Percentiles rank a stretch among this genome's conserved stretches.
Evolutionary conservation across 2,888 invertebrate species (phyloP).

Genomic region (Cantharis rufa): DNA sequence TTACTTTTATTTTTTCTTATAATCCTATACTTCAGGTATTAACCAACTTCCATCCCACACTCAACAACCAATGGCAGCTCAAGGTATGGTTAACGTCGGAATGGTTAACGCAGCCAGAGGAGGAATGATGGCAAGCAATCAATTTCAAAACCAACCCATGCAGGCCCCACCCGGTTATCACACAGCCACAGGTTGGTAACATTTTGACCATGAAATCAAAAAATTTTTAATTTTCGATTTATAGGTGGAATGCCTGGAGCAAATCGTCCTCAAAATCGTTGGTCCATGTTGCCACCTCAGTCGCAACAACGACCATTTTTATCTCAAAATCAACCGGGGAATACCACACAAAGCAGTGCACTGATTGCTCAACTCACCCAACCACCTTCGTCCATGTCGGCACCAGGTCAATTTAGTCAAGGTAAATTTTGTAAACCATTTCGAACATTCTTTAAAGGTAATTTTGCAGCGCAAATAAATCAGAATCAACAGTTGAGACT

Average conservation of each 20-base stretch:
- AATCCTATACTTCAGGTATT: constrained; percentile 29
- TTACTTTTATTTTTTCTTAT: neutral
- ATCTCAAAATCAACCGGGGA: constrained; percentile 45
- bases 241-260: constrained; percentile 40
- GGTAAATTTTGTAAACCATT: constrained; percentile 39
- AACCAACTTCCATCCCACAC: constrained; percentile 38
- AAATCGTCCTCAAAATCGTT: constrained; percentile 64
- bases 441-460: neutral
- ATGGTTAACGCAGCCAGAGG: constrained; percentile 46
- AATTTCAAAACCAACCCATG: constrained; percentile 49
- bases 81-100: constrained; percentile 44
- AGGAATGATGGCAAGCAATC: constrained; percentile 40
- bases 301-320: constrained; percentile 53
- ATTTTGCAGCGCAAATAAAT: constrained; percentile 38
- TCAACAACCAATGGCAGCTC: constrained; percentile 39
- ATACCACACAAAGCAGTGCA: constrained; percentile 58
- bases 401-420: constrained; percentile 54
- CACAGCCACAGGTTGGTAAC: constrained; percentile 41
- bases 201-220: neutral
- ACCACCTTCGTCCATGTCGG: constrained; percentile 59
- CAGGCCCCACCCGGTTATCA: constrained; percentile 59
- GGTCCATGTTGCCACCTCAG: constrained; percentile 64
- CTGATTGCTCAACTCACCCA: constrained; percentile 63
- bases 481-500: constrained; percentile 45
- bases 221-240: neutral